A percentile compares a stretch with the other conserved stretches of the same genome.
Evolutionary conservation across 2,113 vertebrate genomes (phyloP).

Genomic region (Eretmochelys imbricata): DNA sequence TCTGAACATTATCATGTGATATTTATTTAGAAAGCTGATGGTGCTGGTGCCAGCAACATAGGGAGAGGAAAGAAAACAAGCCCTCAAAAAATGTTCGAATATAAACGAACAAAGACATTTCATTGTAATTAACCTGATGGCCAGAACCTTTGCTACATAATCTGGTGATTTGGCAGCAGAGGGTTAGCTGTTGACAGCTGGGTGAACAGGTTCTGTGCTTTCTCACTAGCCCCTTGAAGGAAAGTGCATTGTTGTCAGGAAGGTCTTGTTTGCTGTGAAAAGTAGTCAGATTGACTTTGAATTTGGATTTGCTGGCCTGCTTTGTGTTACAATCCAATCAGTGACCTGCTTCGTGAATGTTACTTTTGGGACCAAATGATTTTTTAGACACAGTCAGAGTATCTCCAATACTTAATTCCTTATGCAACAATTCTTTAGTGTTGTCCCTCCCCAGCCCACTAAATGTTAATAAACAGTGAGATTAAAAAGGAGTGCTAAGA

Average conservation of each 20-base stretch:
- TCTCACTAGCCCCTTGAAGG: not conserved
- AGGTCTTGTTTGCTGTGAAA: conserved; percentile 41
- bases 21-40: conserved; percentile 23
- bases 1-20: conserved; percentile 37
- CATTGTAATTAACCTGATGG: not conserved
- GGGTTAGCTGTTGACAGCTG: not conserved
- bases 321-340: conserved; percentile 28
- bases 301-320: not conserved
- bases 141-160: not conserved
- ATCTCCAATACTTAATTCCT: not conserved
- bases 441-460: not conserved
- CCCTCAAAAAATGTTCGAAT: not conserved
- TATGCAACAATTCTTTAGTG: not conserved
- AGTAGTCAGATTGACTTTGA: not conserved
- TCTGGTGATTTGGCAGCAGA: not conserved
- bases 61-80: not conserved
- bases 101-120: not conserved
- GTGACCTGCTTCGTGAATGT: conserved; percentile 39
- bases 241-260: not conserved
- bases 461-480: conserved; percentile 4
- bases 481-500: not conserved
- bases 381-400: not conserved
- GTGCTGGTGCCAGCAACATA: not conserved
- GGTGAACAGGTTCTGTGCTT: not conserved
- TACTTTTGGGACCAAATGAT: conserved; percentile 12